Base-by-base conservation (phyloP, 2,888 invertebrate genomes). In the Halictus quadricinctus region DNA sequence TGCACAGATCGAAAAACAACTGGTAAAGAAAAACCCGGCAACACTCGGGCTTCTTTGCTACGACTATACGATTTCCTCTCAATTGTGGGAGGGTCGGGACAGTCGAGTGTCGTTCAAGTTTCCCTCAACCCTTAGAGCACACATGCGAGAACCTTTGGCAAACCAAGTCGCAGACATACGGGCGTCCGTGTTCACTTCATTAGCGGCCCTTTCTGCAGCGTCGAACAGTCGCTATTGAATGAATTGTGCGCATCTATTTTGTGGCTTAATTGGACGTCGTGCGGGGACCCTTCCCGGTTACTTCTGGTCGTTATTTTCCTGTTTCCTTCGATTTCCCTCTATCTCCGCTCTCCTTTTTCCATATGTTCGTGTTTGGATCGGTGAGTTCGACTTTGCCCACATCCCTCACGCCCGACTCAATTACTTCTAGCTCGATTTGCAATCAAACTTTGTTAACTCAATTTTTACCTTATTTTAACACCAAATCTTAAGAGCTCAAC, bases 261-360 rank as follows among this genome's bases (percentile, higher is more conserved):
- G 84, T 83, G 84, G 88, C 88, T 91, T 92, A 92, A 92, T 92
- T 92, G 92, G 90, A 92, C 87, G 86, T 80, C 82, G 91, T 88
- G 86, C 84, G 77, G 84, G 88, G 75, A 88, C 89, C 88, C 88
- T 88, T 81, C 85, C 73, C 72, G 79, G 79, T 64, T 81, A 72
- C 87, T 89, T 79, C 83, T 82, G 83, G 82, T 88, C 90, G 90
- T 91, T 91, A 91, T 88, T 87, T 85, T 81, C 79, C 36, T 29
- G 13, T 72, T 78, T 78, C 64, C 58, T 64, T 66, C 69, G 58
- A 15, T 69, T 76, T 69, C 74, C 1, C 36, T 36, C 36, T 36
- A 4, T 76, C 18, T 73, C 43, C 50, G 50, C 50, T 64, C 64
- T n/a, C 54, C n/a, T 54, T 54, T 54, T 54, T 54, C 54, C 21